Conservation (phyloP, 2,113 vertebrate genomes). For the Corynorhinus townsendii region DNA sequence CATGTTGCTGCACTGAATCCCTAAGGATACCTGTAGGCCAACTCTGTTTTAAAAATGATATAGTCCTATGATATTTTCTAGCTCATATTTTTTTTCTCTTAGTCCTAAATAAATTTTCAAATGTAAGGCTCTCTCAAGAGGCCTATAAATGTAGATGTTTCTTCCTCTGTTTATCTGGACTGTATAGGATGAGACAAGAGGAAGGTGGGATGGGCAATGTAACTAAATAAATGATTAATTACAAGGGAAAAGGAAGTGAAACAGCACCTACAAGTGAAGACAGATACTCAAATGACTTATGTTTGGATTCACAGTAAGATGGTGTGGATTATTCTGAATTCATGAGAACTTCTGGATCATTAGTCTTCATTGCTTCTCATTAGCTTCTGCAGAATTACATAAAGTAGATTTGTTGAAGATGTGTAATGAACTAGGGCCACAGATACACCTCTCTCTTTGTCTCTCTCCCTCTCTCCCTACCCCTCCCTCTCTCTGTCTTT, state of each 20-base stretch:
- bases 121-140: background rate
- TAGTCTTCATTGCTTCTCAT: background rate
- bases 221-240: background rate
- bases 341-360: constrained; percentile 12
- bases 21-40: background rate
- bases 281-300: background rate
- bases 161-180: background rate
- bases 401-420: constrained; percentile 37
- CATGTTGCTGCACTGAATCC: background rate
- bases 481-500: background rate
- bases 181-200: background rate
- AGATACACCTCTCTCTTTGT: background rate
- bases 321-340: constrained; percentile 37
- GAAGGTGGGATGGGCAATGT: background rate
- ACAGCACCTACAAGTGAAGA: background rate
- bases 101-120: background rate
- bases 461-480: background rate
- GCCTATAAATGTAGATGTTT: background rate
- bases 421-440: background rate
- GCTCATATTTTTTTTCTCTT: background rate
- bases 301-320: constrained; percentile 6
- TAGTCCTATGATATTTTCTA: background rate
- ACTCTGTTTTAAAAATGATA: background rate
- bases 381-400: constrained; percentile 16
- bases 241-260: background rate